Evolutionary conservation across 2,113 vertebrate genomes (phyloP).

Genomic region (Sclerurus mexicanus): DNA sequence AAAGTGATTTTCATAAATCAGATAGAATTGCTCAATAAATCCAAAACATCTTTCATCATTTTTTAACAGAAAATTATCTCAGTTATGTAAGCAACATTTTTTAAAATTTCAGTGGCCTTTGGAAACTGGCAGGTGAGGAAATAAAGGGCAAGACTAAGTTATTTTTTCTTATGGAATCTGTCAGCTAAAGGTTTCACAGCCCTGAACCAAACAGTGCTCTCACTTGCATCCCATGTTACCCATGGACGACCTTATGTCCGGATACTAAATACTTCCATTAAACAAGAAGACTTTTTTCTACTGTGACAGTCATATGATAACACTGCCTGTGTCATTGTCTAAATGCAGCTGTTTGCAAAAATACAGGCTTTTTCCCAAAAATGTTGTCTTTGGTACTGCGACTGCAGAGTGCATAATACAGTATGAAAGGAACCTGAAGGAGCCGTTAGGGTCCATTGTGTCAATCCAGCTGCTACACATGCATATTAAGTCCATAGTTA

Average conservation of each 20-base stretch:
- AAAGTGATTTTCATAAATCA: conserved; percentile 23
- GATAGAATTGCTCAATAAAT: conserved; percentile 26
- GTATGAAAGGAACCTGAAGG: conserved; percentile 75
- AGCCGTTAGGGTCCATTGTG: conserved; percentile 74
- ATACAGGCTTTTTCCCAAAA: conserved; percentile 29
- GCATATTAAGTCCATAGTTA: conserved; percentile 68
- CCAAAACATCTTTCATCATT: not conserved
- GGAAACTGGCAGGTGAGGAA: not conserved
- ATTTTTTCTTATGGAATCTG: conserved; percentile 3
- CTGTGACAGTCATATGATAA: conserved; percentile 15
- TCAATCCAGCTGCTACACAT: conserved; percentile 73
- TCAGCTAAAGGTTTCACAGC: not conserved
- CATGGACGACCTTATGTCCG: not conserved
- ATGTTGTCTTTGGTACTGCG: conserved; percentile 18
- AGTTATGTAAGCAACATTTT: not conserved
- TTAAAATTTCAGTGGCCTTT: not conserved
- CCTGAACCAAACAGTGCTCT: not conserved
- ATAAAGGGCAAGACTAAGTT: conserved; percentile 2
- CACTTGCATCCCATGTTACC: not conserved
- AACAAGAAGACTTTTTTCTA: conserved; percentile 46
- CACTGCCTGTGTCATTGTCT: conserved; percentile 26
- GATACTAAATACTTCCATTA: not conserved
- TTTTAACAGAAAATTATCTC: conserved; percentile 15
- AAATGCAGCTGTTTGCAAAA: conserved; percentile 59
- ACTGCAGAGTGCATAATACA: conserved; percentile 33